These are phyloP conservation scores for Scomber scombrus DNA, from an alignment of 2,113 vertebrate genomes.

Conservation along the genomic window DNA sequence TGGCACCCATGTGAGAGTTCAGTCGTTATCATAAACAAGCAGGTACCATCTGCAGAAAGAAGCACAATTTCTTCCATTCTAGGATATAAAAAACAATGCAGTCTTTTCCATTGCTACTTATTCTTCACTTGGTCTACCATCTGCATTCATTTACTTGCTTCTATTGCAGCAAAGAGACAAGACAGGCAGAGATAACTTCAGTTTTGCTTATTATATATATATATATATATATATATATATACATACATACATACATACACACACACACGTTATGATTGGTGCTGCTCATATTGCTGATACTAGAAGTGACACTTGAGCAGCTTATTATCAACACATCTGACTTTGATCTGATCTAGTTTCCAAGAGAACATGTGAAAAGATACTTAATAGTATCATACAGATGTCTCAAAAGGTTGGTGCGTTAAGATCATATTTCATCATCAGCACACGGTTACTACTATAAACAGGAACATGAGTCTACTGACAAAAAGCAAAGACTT, in stretches of 20 bases:
- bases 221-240: too few species aligned
- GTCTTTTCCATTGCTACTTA: background rate
- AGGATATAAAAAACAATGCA: background rate
- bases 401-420: background rate
- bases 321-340: background rate
- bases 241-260: too few species aligned
- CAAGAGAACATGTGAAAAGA: background rate
- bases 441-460: background rate
- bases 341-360: background rate
- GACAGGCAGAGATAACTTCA: background rate
- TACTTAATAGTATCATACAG: too few species aligned
- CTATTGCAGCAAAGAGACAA: background rate
- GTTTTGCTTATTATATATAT: background rate
- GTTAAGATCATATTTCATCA: conserved; percentile 26
- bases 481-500: background rate
- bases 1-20: background rate
- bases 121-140: background rate
- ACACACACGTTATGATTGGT: background rate
- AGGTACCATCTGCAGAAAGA: conserved; percentile 1
- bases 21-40: conserved; percentile 18
- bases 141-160: background rate
- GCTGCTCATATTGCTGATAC: background rate
- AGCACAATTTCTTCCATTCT: background rate
- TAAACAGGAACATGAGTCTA: conserved; percentile 15
- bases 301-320: background rate